A percentile compares a stretch with the other conserved stretches of the same genome.
Conservation (phyloP, 2,113 vertebrate species). For the Serinus canaria region DNA sequence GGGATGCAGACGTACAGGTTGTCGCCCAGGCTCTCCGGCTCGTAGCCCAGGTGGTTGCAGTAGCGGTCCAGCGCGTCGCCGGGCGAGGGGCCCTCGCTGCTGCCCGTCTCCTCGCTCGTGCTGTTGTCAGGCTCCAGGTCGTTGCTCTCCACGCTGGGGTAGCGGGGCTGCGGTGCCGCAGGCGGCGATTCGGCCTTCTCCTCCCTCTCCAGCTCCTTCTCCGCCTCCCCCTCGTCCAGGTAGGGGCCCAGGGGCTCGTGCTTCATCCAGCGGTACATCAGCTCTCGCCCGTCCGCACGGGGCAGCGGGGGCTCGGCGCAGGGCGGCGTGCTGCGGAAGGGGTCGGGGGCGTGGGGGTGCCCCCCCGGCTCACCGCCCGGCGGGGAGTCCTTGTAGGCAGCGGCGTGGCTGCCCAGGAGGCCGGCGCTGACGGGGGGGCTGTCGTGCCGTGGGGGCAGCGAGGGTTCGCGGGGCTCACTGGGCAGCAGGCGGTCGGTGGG, state of each 20-base stretch:
- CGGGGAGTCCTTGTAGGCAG: conserved; percentile 76
- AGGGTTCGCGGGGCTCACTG: conserved; percentile 68
- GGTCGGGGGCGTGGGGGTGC: conserved; percentile 71
- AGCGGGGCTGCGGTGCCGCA: conserved; percentile 66
- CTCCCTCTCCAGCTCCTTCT: conserved; percentile 64
- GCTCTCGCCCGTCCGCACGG: conserved; percentile 75
- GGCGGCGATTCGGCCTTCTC: conserved; percentile 63
- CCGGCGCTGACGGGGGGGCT: conserved; percentile 74
- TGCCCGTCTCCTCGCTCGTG: conserved; percentile 93
- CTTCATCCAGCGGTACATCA: conserved; percentile 95
- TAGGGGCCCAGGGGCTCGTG: conserved; percentile 85
- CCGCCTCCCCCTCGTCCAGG: conserved; percentile 84
- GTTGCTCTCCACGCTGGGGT: conserved; percentile 73
- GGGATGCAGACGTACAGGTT: conserved; percentile 98
- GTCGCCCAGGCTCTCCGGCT: conserved; percentile 95
- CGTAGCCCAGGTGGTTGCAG: conserved; percentile 87
- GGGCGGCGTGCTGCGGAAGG: conserved; percentile 63
- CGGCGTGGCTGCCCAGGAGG: conserved; percentile 69
- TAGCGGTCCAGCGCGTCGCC: conserved; percentile 87
- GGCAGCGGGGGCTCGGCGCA: conserved; percentile 78
- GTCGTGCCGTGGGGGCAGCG: conserved; percentile 73
- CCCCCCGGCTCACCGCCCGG: conserved; percentile 66
- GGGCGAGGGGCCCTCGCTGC: conserved; percentile 91
- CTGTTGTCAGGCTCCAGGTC: conserved; percentile 88
- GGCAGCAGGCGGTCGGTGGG: conserved; percentile 73